Evolutionary conservation across 2,888 invertebrate species (phyloP).

Genomic region (Mechanitis messenoides): DNA sequence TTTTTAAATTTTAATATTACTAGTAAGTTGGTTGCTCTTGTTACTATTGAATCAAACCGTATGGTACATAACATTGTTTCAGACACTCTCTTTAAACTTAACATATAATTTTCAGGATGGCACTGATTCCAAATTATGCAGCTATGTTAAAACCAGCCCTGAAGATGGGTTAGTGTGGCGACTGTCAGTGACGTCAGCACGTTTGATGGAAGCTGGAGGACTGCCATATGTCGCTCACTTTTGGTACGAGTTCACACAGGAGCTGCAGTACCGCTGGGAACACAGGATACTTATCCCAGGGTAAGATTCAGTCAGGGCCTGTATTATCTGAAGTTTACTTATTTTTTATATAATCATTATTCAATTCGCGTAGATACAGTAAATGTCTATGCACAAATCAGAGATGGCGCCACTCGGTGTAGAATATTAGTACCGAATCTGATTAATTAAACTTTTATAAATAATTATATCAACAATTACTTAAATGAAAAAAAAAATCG

Average conservation of each 20-base stretch:
- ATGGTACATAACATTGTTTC: too few relatives aligned
- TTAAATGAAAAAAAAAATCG: too few relatives aligned
- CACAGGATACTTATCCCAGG: slow-evolving; percentile 85
- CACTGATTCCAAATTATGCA: slow-evolving; percentile 55
- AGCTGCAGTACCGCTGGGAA: slow-evolving; percentile 94
- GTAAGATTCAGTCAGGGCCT: slow-evolving; percentile 76
- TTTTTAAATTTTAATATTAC: too few relatives aligned
- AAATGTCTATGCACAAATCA: background rate
- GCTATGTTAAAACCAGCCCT: slow-evolving; percentile 85
- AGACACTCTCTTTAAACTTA: background rate
- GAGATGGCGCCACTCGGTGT: background rate
- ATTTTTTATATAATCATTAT: background rate
- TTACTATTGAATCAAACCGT: too few relatives aligned
- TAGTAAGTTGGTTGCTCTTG: too few relatives aligned
- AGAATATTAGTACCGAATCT: too few relatives aligned
- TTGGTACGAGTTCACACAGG: slow-evolving; percentile 95
- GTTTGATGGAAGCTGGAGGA: slow-evolving; percentile 84
- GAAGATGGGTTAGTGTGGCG: slow-evolving; percentile 88
- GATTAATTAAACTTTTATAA: background rate
- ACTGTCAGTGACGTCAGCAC: slow-evolving; percentile 84
- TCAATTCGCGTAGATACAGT: too few relatives aligned
- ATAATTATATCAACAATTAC: too few relatives aligned
- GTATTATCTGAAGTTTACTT: background rate
- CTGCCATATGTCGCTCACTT: slow-evolving; percentile 89
- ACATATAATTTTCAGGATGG: slow-evolving; percentile 62